Base-by-base conservation (phyloP, 1,140 invertebrate species). In the Adelges cooleyi region DNA sequence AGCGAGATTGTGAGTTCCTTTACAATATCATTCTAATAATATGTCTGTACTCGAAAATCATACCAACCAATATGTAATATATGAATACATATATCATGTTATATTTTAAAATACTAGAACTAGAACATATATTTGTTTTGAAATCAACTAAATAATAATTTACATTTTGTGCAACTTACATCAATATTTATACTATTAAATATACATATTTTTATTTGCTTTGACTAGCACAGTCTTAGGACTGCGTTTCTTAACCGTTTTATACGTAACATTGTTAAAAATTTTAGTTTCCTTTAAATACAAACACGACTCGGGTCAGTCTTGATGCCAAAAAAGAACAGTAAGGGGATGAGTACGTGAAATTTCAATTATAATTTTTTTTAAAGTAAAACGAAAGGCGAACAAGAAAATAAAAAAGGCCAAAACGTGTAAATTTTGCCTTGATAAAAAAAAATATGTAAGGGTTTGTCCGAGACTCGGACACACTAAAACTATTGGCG, bases 1-100 rank as follows among this genome's bases (percentile, higher is more conserved):
- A 62, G 56, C 56, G 56, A 62, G 56, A 62, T 46, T 62, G 40
- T 46, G 56, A 62, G 56, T 62, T 62, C 56, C 56, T 48, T 62
- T 48, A 62, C 54, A 59, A 44, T 33, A 33, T 33, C n/a, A n/a
- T n/a, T n/a, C n/a, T n/a, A n/a, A n/a, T n/a, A n/a, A n/a, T n/a
- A n/a, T n/a, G n/a, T n/a, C n/a, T n/a, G n/a, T n/a, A n/a, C n/a
- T n/a, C n/a, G n/a, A n/a, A n/a, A n/a, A n/a, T n/a, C n/a, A n/a
- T n/a, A n/a, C n/a, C n/a, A n/a, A n/a, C n/a, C n/a, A n/a, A n/a
- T n/a, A n/a, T n/a, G n/a, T n/a, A n/a, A n/a, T n/a, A n/a, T n/a
- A n/a, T n/a, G n/a, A n/a, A n/a, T n/a, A n/a, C n/a, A n/a, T n/a
- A n/a, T n/a, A n/a, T n/a, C n/a, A n/a, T n/a, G n/a, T n/a, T n/a